Percentiles rank a stretch among this genome's conserved stretches.
phyloP scores from a whole-genome alignment of 1,140 invertebrate species.

The Temnothorax curvispinosus region DNA sequence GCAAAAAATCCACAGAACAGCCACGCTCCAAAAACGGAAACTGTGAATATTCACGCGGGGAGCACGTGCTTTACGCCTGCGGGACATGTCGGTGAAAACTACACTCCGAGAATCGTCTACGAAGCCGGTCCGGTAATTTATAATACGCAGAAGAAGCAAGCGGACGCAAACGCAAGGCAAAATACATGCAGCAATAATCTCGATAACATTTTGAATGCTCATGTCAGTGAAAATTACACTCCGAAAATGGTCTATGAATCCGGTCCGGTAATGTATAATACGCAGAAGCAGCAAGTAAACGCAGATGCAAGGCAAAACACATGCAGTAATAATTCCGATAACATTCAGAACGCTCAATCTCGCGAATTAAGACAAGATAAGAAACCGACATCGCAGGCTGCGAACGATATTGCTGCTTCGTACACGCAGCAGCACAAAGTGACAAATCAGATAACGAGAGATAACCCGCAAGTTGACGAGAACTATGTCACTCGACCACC shows the following conservation, averaged over 20 bases:
- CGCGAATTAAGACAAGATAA: background rate
- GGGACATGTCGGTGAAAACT: background rate
- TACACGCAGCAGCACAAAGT: background rate
- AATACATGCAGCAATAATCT: background rate
- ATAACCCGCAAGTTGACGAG: slow-evolving; percentile 18
- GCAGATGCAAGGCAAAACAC: background rate
- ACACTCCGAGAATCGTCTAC: slow-evolving; percentile 31
- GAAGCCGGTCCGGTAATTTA: slow-evolving; percentile 36
- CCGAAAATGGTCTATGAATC: slow-evolving; percentile 35
- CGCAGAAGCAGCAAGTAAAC: background rate
- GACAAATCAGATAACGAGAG: slow-evolving; percentile 18
- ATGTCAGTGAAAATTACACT: background rate
- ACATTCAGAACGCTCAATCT: background rate
- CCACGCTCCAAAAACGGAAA: background rate
- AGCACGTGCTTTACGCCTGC: background rate
- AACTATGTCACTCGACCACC: slow-evolving; percentile 6
- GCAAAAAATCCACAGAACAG: background rate
- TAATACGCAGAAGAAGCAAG: slow-evolving; percentile 15
- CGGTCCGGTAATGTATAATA: slow-evolving; percentile 34
- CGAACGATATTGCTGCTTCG: background rate
- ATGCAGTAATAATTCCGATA: background rate
- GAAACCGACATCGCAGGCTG: background rate
- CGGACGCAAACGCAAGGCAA: background rate
- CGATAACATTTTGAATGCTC: background rate
- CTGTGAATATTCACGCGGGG: background rate